A percentile compares a stretch with the other conserved stretches of the same genome.
These are phyloP conservation scores for Ophiodon elongatus DNA, from an alignment of 2,113 vertebrate species.

Conservation along the genomic window DNA sequence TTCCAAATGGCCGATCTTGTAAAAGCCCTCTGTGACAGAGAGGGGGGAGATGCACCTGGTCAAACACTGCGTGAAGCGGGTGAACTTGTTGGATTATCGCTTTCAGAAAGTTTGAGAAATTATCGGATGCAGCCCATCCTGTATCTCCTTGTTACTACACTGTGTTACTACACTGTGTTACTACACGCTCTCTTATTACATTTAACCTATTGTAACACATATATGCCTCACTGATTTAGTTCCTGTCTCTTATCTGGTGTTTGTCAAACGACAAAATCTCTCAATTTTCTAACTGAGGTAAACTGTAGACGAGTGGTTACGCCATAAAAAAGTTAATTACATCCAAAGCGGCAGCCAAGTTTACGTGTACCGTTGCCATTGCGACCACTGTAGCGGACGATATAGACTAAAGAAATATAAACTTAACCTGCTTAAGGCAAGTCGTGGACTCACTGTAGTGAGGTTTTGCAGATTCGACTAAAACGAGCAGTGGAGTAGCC, in stretches of 20 bases:
- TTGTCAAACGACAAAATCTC: not conserved
- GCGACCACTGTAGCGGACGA: too few relatives aligned
- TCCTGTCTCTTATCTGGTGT: not conserved
- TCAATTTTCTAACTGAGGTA: not conserved
- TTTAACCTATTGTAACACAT: not conserved
- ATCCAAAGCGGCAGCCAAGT: not conserved
- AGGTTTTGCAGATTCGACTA: too few relatives aligned
- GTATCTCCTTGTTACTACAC: not conserved
- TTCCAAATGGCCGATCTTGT: not conserved
- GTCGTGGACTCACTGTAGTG: too few relatives aligned
- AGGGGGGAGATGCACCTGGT: not conserved
- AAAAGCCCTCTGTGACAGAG: not conserved
- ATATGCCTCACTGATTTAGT: not conserved
- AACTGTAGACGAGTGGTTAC: not conserved
- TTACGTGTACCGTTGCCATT: too few relatives aligned
- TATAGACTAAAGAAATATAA: too few relatives aligned
- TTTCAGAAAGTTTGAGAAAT: not conserved
- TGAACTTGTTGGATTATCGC: not conserved
- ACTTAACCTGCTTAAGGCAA: not conserved
- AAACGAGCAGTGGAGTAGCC: too few relatives aligned
- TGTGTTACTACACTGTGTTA: too few relatives aligned
- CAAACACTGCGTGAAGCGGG: not conserved
- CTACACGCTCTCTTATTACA: not conserved
- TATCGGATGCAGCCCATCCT: not conserved
- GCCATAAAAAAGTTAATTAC: not conserved